A percentile compares a stretch with the other conserved stretches of the same genome.
Evolutionary conservation across 2,888 invertebrate species (phyloP).

Genomic region (Campaea margaritaria): DNA sequence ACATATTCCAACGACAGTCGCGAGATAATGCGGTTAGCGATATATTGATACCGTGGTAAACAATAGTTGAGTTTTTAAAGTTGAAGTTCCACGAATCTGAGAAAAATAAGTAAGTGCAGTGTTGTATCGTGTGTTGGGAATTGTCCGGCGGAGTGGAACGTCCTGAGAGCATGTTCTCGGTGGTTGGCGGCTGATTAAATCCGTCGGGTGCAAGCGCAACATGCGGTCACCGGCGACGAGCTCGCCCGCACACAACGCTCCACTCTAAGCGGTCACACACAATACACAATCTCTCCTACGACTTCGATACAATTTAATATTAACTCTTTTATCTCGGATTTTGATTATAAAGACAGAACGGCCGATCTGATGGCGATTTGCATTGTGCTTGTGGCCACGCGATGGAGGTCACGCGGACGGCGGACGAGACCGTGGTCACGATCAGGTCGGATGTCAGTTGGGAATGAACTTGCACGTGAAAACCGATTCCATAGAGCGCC

Average conservation of each 20-base stretch:
- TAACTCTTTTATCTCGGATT: slow-evolving; percentile 23
- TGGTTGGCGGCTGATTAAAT: slow-evolving; percentile 67
- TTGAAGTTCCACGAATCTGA: slow-evolving; percentile 42
- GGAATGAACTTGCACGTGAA: slow-evolving; percentile 37
- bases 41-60: slow-evolving; percentile 41
- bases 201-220: slow-evolving; percentile 63
- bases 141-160: slow-evolving; percentile 58
- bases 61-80: slow-evolving; percentile 41
- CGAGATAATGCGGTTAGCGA: slow-evolving; percentile 15
- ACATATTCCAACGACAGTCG: slow-evolving; percentile 17
- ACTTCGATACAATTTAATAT: slow-evolving; percentile 31
- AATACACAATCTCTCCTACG: slow-evolving; percentile 1
- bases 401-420: slow-evolving; percentile 28
- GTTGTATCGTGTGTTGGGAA: slow-evolving; percentile 32
- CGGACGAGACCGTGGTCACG: slow-evolving; percentile 35
- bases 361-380: slow-evolving; percentile 24
- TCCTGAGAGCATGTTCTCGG: slow-evolving; percentile 65
- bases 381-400: slow-evolving; percentile 26
- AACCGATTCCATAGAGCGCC: slow-evolving; percentile 49
- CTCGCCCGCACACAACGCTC: slow-evolving; percentile 38
- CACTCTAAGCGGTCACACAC: background rate
- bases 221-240: slow-evolving; percentile 53
- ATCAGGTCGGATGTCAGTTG: slow-evolving; percentile 31
- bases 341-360: slow-evolving; percentile 14
- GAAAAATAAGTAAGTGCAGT: slow-evolving; percentile 42